Evolutionary conservation across 2,888 invertebrate species (phyloP).

Genomic region (Dynastes hyllus): DNA sequence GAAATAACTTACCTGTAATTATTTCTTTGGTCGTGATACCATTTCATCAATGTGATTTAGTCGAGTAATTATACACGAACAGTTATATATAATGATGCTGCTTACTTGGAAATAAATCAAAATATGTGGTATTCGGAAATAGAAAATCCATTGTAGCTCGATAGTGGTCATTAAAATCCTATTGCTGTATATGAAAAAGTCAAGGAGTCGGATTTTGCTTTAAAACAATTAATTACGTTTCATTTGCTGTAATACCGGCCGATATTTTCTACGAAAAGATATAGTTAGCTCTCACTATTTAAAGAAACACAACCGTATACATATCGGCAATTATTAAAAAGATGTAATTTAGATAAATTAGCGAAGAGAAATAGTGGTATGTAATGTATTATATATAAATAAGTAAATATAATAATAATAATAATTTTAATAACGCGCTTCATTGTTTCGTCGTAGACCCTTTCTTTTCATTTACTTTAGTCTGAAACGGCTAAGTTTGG

Average conservation of each 20-base stretch:
- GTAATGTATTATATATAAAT: too few relatives aligned
- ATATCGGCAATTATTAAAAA: too few relatives aligned
- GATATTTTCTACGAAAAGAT: not conserved
- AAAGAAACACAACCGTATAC: too few relatives aligned
- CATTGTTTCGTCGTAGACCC: too few relatives aligned
- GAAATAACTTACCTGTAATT: slow-evolving; percentile 41
- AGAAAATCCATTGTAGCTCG: not conserved
- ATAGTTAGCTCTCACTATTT: too few relatives aligned
- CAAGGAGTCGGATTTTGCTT: not conserved
- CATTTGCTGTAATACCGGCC: not conserved
- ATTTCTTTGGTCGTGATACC: slow-evolving; percentile 31
- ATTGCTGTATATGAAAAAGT: not conserved
- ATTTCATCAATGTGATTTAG: slow-evolving; percentile 32
- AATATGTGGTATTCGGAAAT: not conserved
- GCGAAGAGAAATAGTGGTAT: too few relatives aligned
- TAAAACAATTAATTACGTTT: not conserved
- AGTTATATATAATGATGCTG: slow-evolving; percentile 7
- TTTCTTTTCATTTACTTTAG: too few relatives aligned
- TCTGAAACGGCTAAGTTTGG: too few relatives aligned
- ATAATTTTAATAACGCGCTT: too few relatives aligned
- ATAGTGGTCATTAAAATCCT: not conserved
- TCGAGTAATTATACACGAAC: slow-evolving; percentile 23
- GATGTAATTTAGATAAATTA: too few relatives aligned
- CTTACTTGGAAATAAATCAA: slow-evolving; percentile 32
- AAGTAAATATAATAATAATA: too few relatives aligned